phyloP scores from a whole-genome alignment of 1,140 invertebrate genomes.

The Lineus longissimus region DNA sequence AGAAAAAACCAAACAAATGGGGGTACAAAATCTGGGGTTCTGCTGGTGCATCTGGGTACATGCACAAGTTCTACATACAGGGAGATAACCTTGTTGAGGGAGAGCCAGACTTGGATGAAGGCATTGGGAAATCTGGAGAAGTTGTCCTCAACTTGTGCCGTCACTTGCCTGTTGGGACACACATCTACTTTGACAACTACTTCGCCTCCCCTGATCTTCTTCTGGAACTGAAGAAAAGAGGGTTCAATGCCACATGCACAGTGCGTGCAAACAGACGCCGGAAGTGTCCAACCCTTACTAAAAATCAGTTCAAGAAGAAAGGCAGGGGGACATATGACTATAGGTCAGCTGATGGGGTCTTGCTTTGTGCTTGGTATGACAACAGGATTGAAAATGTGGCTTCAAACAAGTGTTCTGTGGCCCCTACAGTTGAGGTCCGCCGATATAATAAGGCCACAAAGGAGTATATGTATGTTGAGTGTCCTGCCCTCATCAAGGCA shows the following conservation, averaged over 20 bases:
- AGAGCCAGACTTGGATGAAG: background rate
- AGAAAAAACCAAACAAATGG: conserved; percentile 33
- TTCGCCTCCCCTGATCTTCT: background rate
- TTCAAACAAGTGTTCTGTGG: background rate
- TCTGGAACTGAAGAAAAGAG: background rate
- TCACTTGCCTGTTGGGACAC: background rate
- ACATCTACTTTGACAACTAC: background rate
- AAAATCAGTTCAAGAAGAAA: background rate
- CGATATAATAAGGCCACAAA: background rate
- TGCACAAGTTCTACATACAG: background rate
- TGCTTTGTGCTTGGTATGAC: conserved; percentile 7
- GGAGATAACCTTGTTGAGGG: background rate
- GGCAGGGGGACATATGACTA: background rate
- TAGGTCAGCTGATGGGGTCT: background rate
- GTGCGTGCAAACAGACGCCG: background rate
- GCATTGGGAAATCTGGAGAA: background rate
- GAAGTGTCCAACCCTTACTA: background rate
- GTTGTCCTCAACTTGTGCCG: background rate
- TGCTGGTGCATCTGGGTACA: background rate
- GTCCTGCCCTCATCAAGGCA: background rate
- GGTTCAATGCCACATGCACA: background rate
- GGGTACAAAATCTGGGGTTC: conserved; percentile 17
- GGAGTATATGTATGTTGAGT: conserved; percentile 1
- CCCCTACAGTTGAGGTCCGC: background rate
- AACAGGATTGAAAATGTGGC: conserved; percentile 3